A percentile compares a stretch with the other conserved stretches of the same genome.
phyloP scores from a whole-genome alignment of 2,888 invertebrate species.

The Cetonia aurata region DNA sequence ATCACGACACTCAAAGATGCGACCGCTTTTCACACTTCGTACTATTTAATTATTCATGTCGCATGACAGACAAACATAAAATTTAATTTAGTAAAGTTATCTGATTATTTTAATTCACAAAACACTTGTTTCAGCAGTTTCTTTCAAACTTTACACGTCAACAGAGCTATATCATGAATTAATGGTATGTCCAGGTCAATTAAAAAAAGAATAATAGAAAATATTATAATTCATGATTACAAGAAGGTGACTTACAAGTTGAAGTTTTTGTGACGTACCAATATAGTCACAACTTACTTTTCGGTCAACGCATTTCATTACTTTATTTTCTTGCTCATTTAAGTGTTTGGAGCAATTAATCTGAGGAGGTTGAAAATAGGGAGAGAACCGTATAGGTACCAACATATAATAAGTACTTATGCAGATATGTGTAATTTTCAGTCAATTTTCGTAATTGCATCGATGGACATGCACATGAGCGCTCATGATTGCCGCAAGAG shows the following conservation, averaged over 20 bases:
- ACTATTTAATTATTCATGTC: conserved; percentile 28
- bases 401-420: background rate
- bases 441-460: conserved; percentile 38
- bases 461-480: conserved; percentile 29
- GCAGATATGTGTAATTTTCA: conserved; percentile 2
- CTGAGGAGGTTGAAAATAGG: conserved; percentile 12
- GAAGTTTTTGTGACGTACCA: no score
- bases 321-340: no score
- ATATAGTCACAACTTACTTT: no score
- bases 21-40: conserved; percentile 2
- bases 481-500: conserved; percentile 41
- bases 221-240: background rate
- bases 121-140: conserved; percentile 35
- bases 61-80: conserved; percentile 33
- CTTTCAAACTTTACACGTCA: conserved; percentile 20
- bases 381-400: conserved; percentile 8
- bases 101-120: conserved; percentile 35
- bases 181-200: conserved; percentile 13
- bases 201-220: background rate
- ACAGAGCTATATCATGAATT: conserved; percentile 4
- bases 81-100: conserved; percentile 24
- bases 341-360: no score
- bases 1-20: conserved; percentile 17
- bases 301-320: no score
- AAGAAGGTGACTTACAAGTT: background rate